phyloP scores from a whole-genome alignment of 2,797 vertebrate species.

The Spinus olivaceus region DNA sequence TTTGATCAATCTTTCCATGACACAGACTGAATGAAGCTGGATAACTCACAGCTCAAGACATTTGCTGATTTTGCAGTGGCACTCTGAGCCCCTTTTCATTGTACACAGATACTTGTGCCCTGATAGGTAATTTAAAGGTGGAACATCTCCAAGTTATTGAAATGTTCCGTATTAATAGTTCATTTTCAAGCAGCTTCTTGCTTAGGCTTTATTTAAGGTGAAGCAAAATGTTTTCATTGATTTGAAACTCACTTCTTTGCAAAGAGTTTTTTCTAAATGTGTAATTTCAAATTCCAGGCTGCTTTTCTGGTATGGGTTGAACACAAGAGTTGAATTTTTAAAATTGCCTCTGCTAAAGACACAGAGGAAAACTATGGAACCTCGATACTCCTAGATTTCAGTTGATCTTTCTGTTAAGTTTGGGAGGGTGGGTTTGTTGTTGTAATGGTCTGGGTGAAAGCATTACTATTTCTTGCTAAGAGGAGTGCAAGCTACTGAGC shows the following conservation, averaged over 20 bases:
- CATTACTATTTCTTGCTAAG: not conserved
- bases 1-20: not conserved
- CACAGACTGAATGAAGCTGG: not conserved
- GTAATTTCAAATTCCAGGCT: not conserved
- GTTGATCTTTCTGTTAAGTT: not conserved
- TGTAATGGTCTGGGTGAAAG: not conserved
- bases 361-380: not conserved
- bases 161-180: not conserved
- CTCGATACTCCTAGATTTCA: not conserved
- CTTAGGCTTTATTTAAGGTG: not conserved
- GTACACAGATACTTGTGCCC: not conserved
- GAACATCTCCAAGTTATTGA: not conserved
- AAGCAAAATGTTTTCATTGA: not conserved
- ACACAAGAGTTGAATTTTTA: not conserved
- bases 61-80: not conserved
- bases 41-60: not conserved
- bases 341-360: not conserved
- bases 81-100: not conserved
- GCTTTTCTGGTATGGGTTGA: not conserved
- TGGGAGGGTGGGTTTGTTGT: not conserved
- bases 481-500: not conserved
- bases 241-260: not conserved
- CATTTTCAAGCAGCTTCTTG: not conserved
- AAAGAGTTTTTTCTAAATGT: not conserved
- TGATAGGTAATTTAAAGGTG: not conserved